These are phyloP conservation scores for Kradibia gibbosae DNA, from an alignment of 1,140 invertebrate genomes.

Conservation along the genomic window DNA sequence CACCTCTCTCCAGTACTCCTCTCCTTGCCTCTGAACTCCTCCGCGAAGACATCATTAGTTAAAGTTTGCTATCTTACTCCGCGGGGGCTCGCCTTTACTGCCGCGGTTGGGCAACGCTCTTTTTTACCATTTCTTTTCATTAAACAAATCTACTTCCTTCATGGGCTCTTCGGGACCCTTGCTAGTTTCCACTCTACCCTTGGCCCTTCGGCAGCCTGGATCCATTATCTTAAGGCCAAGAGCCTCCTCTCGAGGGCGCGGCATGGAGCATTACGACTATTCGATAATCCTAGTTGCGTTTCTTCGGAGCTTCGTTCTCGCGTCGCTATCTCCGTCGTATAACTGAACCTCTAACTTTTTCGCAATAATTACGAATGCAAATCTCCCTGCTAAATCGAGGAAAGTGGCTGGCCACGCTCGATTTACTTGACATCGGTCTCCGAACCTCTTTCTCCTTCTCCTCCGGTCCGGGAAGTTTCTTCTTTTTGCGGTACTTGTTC, in stretches of 20 bases:
- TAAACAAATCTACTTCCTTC: background rate
- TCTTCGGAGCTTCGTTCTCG: background rate
- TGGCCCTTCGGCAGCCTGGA: no score
- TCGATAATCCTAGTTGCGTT: background rate
- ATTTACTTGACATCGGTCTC: slow-evolving; percentile 5
- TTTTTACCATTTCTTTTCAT: slow-evolving; percentile 15
- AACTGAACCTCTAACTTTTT: background rate
- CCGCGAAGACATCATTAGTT: slow-evolving; percentile 50
- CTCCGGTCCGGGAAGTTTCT: background rate
- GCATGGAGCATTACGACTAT: no score
- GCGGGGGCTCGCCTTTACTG: background rate
- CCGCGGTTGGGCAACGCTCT: background rate
- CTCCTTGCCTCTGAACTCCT: background rate
- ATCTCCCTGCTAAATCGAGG: background rate
- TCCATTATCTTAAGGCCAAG: no score
- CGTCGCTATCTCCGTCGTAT: background rate
- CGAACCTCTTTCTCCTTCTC: background rate
- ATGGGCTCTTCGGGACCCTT: no score
- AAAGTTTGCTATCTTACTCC: slow-evolving; percentile 47
- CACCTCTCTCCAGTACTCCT: background rate
- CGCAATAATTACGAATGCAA: slow-evolving; percentile 25
- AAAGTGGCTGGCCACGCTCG: slow-evolving; percentile 31
- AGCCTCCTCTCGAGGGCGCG: no score
- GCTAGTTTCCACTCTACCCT: background rate
- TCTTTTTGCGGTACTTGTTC: slow-evolving; percentile 26